Base-by-base conservation (phyloP, 2,797 vertebrate species). In the Centroberyx gerrardi region DNA sequence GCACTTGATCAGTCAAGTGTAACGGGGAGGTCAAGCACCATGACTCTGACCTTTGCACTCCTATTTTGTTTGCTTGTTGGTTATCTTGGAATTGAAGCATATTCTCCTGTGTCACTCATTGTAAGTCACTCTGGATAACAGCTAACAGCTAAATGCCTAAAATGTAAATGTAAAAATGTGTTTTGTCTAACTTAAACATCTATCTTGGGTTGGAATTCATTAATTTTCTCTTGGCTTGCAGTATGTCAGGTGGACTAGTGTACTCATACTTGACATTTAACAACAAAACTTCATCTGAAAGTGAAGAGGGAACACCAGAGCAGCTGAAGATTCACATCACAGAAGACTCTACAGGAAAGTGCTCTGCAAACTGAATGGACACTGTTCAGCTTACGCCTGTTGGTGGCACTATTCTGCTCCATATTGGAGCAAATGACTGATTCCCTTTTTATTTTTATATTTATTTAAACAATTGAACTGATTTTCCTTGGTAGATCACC, bases 221-320 rank as follows among this genome's bases (percentile, higher is more conserved):
- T 38, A 15, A 10, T 73, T 64, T 65, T 62, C 0, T 68, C 6
- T 79, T 53, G 62, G 31, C 17, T 70, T 72, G 49, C 88, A 96
- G 95, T 44, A 92, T 96, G 78, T 87, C 88, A 17, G 95, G 93
- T 2, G 95, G 95, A 66, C 75, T 95, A 1, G 17, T 80, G 1
- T 96, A 95, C 59, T 94, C 95, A 2, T 95, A 90, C 78, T 10
- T 95, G 66, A 91, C 87, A 2, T 95, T 96, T 51, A 78, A 46
- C 51, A 84, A 60, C 58, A 80, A 69, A 65, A 12, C 78, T 56
- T n/a, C 61, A 7, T 28, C 90, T 13, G 58, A 36, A 68, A 29
- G 5, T 0, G 58, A 54, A 0, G 55, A 58, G 70, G 54, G 29
- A 71, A 22, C 22, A 22, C 22, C 9, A n/a, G 80, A 90, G 18